Base-by-base conservation (phyloP, 2,113 vertebrate genomes). In the Strigops habroptila region DNA sequence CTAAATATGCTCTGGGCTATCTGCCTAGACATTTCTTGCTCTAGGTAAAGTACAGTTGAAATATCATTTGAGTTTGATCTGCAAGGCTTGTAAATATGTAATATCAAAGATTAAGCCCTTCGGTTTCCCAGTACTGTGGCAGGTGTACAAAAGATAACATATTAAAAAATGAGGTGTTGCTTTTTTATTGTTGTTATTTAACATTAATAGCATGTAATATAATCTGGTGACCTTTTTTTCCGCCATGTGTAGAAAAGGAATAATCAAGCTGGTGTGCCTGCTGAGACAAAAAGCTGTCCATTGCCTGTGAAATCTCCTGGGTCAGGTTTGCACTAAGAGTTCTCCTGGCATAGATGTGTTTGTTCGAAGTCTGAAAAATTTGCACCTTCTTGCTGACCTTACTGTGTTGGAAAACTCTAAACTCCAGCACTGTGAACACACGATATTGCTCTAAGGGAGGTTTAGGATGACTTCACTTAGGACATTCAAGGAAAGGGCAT, bases 11-110 rank as follows among this genome's bases (percentile, higher is more conserved):
- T 97, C 89, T 97, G 88, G 96, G 95, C 96, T 94, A 93, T 88
- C 93, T 97, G 96, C 98, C 91, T 97, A 96, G 96, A 97, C 94
- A 84, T 93, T 93, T 97, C 86, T 97, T 95, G 96, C 97, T 97
- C 91, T 97, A 98, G 97, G 97, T 97, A 96, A 98, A 98, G 95
- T 97, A 74, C 90, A 83, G 93, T 88, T 96, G 88, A 97, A 98
- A 94, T 83, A 85, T 55, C 63, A 83, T 91, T 97, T 96, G 85
- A 83, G 92, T 91, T 97, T 98, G 94, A 95, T 97, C 75, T 97
- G 90, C 51, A 78, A 96, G 87, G 79, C 83, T 93, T 94, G 93
- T 95, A 96, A 96, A 96, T 86, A 93, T 78, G 82, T 88, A 89
- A 78, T 96, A 97, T 97, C 97, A 98, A 97, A 98, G 86, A 84